Evolutionary conservation across 2,888 invertebrate genomes (phyloP), one percentile per base, ranked within the genome.

Genomic region (Tachina fera): DNA sequence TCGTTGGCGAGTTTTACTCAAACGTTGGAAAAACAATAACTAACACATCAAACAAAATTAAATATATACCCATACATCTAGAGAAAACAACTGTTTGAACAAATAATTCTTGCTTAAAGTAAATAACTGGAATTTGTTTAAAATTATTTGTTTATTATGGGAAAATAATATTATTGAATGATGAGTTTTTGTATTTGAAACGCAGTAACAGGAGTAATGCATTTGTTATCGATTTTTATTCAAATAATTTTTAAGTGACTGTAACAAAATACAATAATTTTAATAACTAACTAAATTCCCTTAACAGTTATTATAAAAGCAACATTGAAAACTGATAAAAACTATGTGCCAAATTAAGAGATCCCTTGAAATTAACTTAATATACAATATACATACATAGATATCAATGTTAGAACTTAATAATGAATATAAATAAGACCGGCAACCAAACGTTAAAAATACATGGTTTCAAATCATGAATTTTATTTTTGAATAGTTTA

Each of bases 21-120:
- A 91, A 76, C 88, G 91, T 82, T 91, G 91, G 91, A 91, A 91
- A 88, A 91, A 91, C 89, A 91, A 91, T 88, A 91, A 91, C 87
- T 85, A 87, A 63, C 76, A 77, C 39, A 63, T 19, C 45, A 67
- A 31, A 31, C 47, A 31, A 41, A 13, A 51, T 13, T 9, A 10
- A 16, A 16, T 13, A 14, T 31, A 6, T 4, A 31, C 3, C 2
- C 4, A 31, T 31, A 31, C 31, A 31, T 6, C 5, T 5, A 31
- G 5, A 31, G 11, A 39, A 60, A 63, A 45, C 51, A 63, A 39
- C 39, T 43, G 10, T 45, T 31, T 22, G 49, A 58, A n/a, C 39
- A 41, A 80, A 39, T 41, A 4, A 22, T 13, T 53, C 6, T 78
- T 43, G 76, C 45, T 45, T 3, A n/a, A 11, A 65, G 58, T 47